Percentiles rank a stretch among this genome's conserved stretches.
Conservation (phyloP, 2,888 invertebrate species). For the Leucoptera coffeella region DNA sequence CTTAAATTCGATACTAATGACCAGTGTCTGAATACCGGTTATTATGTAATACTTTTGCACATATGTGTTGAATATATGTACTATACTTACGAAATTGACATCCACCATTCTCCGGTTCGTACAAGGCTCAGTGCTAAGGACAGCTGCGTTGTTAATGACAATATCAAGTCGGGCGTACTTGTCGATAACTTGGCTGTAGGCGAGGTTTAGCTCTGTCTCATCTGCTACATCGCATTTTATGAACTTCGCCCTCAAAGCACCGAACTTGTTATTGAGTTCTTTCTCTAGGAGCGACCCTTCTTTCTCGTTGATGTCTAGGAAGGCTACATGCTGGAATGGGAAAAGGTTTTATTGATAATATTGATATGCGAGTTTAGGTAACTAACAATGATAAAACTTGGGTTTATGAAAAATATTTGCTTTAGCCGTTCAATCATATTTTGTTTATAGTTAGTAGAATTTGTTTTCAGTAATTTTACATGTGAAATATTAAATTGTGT, state of each 20-base stretch:
- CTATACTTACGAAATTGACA: slow-evolving; percentile 32
- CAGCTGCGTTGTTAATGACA: slow-evolving; percentile 31
- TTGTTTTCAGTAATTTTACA: too few species aligned
- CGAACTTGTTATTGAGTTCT: slow-evolving; percentile 26
- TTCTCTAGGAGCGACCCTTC: slow-evolving; percentile 24
- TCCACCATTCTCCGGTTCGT: slow-evolving; percentile 22
- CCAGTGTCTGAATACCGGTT: neutral
- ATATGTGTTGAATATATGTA: neutral
- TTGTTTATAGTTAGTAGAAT: too few species aligned
- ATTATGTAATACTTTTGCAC: neutral
- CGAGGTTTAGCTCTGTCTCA: slow-evolving; percentile 19
- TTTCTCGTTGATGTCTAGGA: slow-evolving; percentile 25
- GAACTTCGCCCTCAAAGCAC: slow-evolving; percentile 35
- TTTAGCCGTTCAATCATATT: too few species aligned
- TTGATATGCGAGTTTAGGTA: too few species aligned
- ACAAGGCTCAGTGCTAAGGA: slow-evolving; percentile 16
- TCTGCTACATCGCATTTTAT: slow-evolving; percentile 36
- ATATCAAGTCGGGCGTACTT: slow-evolving; percentile 31
- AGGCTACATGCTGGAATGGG: slow-evolving; percentile 38
- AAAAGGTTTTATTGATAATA: too few species aligned
- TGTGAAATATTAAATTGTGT: too few species aligned
- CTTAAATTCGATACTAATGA: neutral
- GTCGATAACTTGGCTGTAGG: slow-evolving; percentile 25
- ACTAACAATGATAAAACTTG: too few species aligned
- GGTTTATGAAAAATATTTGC: too few species aligned